phyloP scores from a whole-genome alignment of 2,797 vertebrate genomes.

The Myotis planiceps region DNA sequence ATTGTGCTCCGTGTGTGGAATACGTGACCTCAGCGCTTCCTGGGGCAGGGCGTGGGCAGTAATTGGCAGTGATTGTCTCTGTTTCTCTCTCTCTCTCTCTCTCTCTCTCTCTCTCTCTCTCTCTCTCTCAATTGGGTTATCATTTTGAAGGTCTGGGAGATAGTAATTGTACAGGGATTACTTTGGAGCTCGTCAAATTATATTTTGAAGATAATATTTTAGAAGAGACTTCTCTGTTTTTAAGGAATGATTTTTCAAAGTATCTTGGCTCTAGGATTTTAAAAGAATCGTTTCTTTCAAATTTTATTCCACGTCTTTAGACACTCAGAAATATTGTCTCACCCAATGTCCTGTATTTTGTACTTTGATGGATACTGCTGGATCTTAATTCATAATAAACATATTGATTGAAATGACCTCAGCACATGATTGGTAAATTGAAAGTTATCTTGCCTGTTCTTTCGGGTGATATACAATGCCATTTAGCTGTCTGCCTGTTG shows the following conservation, averaged over 20 bases:
- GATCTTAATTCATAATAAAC: background rate
- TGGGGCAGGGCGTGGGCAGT: background rate
- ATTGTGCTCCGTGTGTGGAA: background rate
- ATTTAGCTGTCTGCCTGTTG: background rate
- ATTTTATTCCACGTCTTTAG: conserved; percentile 13
- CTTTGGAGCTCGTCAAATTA: background rate
- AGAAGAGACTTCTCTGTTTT: background rate
- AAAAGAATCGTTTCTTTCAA: background rate
- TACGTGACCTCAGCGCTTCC: background rate
- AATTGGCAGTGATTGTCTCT: background rate
- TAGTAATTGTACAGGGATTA: background rate
- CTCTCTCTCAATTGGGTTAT: background rate
- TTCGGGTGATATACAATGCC: background rate
- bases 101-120: background rate
- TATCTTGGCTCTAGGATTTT: background rate
- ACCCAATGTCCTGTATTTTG: background rate
- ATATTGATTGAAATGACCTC: background rate
- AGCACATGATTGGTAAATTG: background rate
- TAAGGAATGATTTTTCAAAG: background rate
- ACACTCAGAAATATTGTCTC: background rate
- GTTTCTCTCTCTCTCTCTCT: background rate
- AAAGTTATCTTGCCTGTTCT: background rate
- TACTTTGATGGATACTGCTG: background rate
- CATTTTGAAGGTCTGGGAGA: background rate
- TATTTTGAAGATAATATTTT: background rate